phyloP scores from a whole-genome alignment of 2,888 invertebrate species.

The Leptopilina drosophilae region DNA sequence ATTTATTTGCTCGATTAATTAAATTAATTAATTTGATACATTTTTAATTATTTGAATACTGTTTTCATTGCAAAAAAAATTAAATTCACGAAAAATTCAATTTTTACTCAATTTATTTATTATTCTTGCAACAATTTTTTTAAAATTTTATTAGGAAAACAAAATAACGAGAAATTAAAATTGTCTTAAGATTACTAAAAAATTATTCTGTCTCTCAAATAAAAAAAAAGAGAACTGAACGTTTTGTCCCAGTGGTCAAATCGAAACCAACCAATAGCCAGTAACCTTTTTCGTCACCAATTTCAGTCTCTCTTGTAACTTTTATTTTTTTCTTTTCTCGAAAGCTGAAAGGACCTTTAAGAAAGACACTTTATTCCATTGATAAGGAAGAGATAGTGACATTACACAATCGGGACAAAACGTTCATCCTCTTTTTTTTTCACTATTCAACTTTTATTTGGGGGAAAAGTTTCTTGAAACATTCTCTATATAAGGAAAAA shows the following conservation, averaged over 20 bases:
- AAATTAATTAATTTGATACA: too few species aligned
- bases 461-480: background rate
- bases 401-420: slow-evolving; percentile 20
- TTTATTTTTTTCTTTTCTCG: background rate
- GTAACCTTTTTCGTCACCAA: slow-evolving; percentile 12
- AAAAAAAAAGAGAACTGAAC: background rate
- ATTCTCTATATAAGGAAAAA: background rate
- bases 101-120: too few species aligned
- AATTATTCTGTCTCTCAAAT: too few species aligned
- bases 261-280: background rate
- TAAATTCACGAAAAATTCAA: too few species aligned
- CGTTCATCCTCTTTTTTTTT: background rate
- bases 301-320: slow-evolving; percentile 18
- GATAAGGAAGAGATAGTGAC: slow-evolving; percentile 1
- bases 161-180: too few species aligned
- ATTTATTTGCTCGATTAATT: too few species aligned
- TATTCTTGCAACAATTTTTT: too few species aligned
- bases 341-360: slow-evolving; percentile 16
- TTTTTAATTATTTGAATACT: too few species aligned
- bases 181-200: too few species aligned
- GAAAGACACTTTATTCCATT: slow-evolving; percentile 23
- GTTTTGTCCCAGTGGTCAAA: background rate
- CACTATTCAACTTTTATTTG: background rate
- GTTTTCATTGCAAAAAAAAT: too few species aligned
- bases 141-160: too few species aligned